phyloP scores from a whole-genome alignment of 2,113 vertebrate genomes.

The Galbula dea region DNA sequence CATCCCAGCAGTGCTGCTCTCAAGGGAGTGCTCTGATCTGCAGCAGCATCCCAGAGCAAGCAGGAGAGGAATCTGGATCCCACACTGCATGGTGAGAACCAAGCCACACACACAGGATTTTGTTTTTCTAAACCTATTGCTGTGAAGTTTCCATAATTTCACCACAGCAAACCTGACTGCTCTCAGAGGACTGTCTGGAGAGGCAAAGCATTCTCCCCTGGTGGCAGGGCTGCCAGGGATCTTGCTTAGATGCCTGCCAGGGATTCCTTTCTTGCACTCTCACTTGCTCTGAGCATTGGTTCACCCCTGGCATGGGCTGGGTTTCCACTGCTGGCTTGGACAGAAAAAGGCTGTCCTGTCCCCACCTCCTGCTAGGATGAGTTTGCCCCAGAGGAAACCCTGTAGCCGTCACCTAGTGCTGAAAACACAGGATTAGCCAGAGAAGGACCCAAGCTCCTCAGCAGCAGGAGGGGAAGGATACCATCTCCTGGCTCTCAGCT shows the following conservation, averaged over 20 bases:
- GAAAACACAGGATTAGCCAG: not conserved
- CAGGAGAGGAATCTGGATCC: not conserved
- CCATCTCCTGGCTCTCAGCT: not conserved
- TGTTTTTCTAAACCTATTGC: not conserved
- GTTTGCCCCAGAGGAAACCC: not conserved
- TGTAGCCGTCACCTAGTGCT: fast-evolving
- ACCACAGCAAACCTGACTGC: not conserved
- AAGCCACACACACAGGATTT: fast-evolving
- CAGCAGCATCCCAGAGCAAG: not conserved
- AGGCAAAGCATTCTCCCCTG: not conserved
- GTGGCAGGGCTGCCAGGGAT: not conserved
- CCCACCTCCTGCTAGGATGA: fast-evolving
- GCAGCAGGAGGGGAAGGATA: not conserved
- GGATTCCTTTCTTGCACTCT: not conserved
- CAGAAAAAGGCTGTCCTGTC: not conserved
- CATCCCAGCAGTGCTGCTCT: fast-evolving
- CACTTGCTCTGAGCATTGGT: not conserved
- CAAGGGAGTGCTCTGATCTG: not conserved
- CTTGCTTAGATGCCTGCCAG: not conserved
- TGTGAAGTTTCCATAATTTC: not conserved
- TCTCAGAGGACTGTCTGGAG: not conserved
- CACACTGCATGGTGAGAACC: not conserved
- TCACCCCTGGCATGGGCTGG: not conserved
- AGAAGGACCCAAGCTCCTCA: not conserved
- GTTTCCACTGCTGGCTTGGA: not conserved